These are phyloP conservation scores for Plectrocnemia conspersa DNA, from an alignment of 1,140 invertebrate genomes.

Conservation along the genomic window DNA sequence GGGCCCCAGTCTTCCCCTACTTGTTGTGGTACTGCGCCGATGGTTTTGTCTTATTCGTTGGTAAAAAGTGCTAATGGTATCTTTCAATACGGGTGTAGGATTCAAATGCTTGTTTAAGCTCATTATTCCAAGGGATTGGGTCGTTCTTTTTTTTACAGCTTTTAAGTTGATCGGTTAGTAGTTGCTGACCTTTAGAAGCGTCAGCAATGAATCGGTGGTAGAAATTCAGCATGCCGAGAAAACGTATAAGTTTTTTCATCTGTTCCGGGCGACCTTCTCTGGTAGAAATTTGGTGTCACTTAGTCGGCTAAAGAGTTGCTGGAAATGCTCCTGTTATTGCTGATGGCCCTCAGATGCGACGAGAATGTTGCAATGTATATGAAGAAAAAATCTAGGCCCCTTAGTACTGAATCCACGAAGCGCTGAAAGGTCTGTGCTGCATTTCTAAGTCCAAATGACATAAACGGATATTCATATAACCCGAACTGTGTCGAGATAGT, in stretches of 20 bases:
- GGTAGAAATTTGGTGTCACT: constrained; percentile 37
- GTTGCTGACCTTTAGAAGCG: constrained; percentile 30
- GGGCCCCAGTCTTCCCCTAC: constrained; percentile 25
- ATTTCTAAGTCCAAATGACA: constrained; percentile 39
- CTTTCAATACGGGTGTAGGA: constrained; percentile 34
- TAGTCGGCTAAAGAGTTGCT: constrained; percentile 32
- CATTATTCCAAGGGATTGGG: constrained; percentile 37
- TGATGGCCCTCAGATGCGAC: constrained; percentile 36
- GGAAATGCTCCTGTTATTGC: constrained; percentile 38
- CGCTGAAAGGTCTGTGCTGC: constrained; percentile 48
- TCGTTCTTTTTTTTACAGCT: constrained; percentile 31
- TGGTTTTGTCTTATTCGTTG: constrained; percentile 40
- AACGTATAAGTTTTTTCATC: constrained; percentile 38
- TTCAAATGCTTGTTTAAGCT: constrained; percentile 39
- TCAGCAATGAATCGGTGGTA: constrained; percentile 38
- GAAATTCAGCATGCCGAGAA: constrained; percentile 46
- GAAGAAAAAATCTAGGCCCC: constrained; percentile 37
- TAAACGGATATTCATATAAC: too few species aligned
- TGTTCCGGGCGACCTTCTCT: constrained; percentile 37
- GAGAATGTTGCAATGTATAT: constrained; percentile 41
- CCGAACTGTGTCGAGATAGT: too few species aligned
- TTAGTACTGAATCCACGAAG: constrained; percentile 48
- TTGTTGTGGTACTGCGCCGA: constrained; percentile 44
- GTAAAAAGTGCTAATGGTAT: constrained; percentile 29
- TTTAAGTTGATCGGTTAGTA: constrained; percentile 22